Evolutionary conservation across 2,888 invertebrate genomes (phyloP).

Genomic region (Crepidodera aurea): DNA sequence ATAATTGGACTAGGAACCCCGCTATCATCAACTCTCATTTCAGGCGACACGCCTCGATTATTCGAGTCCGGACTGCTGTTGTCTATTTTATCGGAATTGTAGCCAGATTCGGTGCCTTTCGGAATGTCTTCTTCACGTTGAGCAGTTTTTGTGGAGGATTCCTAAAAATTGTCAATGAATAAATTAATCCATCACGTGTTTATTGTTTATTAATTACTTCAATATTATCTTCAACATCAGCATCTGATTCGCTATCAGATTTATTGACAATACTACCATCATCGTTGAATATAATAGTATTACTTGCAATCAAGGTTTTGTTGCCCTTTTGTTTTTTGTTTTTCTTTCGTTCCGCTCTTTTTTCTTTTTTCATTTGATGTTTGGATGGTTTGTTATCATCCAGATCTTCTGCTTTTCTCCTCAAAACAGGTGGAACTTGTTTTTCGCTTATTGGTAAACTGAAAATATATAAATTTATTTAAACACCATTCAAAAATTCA

Average conservation of each 20-base stretch:
- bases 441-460: slow-evolving; percentile 88
- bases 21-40: slow-evolving; percentile 54
- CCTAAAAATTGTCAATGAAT: slow-evolving; percentile 36
- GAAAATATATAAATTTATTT: slow-evolving; percentile 17
- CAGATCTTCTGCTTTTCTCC: slow-evolving; percentile 59
- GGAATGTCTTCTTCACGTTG: slow-evolving; percentile 30
- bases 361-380: slow-evolving; percentile 73
- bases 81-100: slow-evolving; percentile 68
- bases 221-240: slow-evolving; percentile 82
- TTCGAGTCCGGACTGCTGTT: slow-evolving; percentile 57
- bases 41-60: slow-evolving; percentile 52
- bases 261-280: slow-evolving; percentile 63
- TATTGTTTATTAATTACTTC: slow-evolving; percentile 64
- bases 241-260: slow-evolving; percentile 77
- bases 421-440: slow-evolving; percentile 73
- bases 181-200: too few relatives aligned
- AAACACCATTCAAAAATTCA: neutral
- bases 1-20: slow-evolving; percentile 56
- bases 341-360: slow-evolving; percentile 66
- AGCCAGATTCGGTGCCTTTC: slow-evolving; percentile 70
- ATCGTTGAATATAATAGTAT: slow-evolving; percentile 17
- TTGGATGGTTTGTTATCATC: slow-evolving; percentile 69
- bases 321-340: slow-evolving; percentile 62
- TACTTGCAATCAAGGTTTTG: neutral
- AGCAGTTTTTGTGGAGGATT: slow-evolving; percentile 29